These are phyloP conservation scores for Mythimna vitellina DNA, from an alignment of 2,888 invertebrate genomes.

Conservation along the genomic window DNA sequence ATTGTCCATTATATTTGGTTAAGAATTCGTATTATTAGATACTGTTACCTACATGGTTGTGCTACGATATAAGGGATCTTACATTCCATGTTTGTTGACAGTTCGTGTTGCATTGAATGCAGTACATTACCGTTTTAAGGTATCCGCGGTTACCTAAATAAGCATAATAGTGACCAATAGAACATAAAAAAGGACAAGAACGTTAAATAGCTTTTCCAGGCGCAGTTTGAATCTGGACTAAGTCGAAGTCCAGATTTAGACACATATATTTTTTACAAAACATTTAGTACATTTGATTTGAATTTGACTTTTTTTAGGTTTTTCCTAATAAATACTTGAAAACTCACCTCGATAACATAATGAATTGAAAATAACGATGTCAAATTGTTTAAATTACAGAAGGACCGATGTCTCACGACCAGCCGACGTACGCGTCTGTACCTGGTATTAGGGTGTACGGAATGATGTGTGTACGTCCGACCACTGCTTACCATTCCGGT, in stretches of 20 bases:
- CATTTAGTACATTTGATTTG: too few relatives aligned
- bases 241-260: neutral
- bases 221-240: neutral
- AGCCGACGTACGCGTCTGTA: conserved; percentile 97
- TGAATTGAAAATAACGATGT: neutral
- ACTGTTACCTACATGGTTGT: conserved; percentile 37
- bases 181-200: neutral
- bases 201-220: neutral
- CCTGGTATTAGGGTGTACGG: conserved; percentile 98
- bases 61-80: conserved; percentile 39
- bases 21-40: conserved; percentile 51
- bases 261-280: too few relatives aligned
- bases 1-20: conserved; percentile 52
- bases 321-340: too few relatives aligned
- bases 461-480: conserved; percentile 96
- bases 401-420: conserved; percentile 98
- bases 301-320: too few relatives aligned
- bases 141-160: conserved; percentile 33
- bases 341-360: too few relatives aligned
- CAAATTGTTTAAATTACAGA: conserved; percentile 88
- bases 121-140: conserved; percentile 31
- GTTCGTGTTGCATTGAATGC: conserved; percentile 42
- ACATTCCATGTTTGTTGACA: conserved; percentile 43
- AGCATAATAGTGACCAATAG: conserved; percentile 5
- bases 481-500: conserved; percentile 82